Percentiles rank a stretch among this genome's conserved stretches.
These are phyloP conservation scores for Brienomyrus longianalis DNA, from an alignment of 2,113 vertebrate genomes.

Conservation along the genomic window DNA sequence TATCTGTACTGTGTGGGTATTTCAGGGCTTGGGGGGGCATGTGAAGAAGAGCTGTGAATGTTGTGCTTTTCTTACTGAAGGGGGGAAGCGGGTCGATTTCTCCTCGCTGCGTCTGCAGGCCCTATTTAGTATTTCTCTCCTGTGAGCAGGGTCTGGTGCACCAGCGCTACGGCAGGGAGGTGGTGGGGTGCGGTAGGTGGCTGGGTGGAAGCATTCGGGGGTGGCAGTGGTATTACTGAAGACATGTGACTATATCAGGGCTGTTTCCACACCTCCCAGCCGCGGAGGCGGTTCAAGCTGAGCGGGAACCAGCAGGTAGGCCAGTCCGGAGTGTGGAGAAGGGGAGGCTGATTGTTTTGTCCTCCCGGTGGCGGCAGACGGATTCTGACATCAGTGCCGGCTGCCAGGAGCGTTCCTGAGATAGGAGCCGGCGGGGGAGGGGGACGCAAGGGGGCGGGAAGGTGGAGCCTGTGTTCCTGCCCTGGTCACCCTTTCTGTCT, in stretches of 20 bases:
- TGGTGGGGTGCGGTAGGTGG: background rate
- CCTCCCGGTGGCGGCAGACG: background rate
- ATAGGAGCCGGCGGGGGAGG: background rate
- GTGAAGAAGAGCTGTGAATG: background rate
- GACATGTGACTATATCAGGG: background rate
- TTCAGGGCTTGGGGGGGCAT: background rate
- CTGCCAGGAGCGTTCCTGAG: background rate
- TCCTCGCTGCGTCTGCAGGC: background rate
- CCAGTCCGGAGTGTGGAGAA: no score
- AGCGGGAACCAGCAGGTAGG: background rate
- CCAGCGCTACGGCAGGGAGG: background rate
- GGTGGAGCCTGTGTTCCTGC: background rate
- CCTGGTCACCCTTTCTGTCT: background rate
- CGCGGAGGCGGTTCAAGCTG: background rate
- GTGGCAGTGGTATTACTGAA: background rate
- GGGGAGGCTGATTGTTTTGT: background rate
- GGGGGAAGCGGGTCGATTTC: background rate
- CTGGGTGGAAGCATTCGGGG: background rate
- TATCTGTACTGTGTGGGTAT: background rate
- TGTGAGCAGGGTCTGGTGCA: background rate
- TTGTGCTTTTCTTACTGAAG: background rate
- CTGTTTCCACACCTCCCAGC: background rate
- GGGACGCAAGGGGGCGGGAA: background rate
- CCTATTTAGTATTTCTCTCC: background rate
- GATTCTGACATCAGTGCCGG: background rate